Evolutionary conservation across 2,113 vertebrate species (phyloP).

Genomic region (Aix galericulata): DNA sequence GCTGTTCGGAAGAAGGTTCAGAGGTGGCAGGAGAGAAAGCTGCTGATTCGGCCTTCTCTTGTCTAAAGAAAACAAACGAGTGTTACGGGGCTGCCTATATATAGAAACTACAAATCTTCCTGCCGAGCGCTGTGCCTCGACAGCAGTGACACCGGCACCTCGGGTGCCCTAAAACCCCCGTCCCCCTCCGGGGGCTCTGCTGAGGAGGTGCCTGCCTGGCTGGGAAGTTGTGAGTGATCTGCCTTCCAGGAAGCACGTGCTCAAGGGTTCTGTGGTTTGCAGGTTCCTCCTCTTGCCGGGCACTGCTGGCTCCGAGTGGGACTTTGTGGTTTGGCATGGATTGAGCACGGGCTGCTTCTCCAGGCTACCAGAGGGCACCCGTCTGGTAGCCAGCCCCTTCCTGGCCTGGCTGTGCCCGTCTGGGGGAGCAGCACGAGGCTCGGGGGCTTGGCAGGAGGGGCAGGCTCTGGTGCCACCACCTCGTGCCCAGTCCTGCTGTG

Average conservation of each 20-base stretch:
- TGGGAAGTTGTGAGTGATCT: not conserved
- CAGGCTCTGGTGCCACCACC: not conserved
- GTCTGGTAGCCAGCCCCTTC: rapidly evolving
- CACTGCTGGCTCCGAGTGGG: not conserved
- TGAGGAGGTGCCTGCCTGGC: not conserved
- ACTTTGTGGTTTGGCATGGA: not conserved
- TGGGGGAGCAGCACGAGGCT: not conserved
- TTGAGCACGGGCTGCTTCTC: not conserved
- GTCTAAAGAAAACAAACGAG: not conserved
- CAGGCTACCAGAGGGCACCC: not conserved
- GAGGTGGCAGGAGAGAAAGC: not conserved
- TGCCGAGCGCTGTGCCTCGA: not conserved
- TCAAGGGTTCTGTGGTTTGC: rapidly evolving
- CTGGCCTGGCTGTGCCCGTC: not conserved
- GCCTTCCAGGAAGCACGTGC: not conserved
- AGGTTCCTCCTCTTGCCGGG: not conserved
- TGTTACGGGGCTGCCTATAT: not conserved
- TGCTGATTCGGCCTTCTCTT: not conserved
- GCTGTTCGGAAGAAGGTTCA: not conserved
- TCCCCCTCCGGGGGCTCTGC: not conserved
- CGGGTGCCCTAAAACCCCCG: not conserved
- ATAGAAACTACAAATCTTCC: not conserved
- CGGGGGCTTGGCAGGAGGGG: not conserved
- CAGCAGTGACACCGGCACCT: not conserved
- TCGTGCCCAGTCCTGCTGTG: not conserved